Evolutionary conservation across 2,797 vertebrate genomes (phyloP), one percentile per base, ranked within the genome.

Genomic region (Phrynocephalus guinanensis): DNA sequence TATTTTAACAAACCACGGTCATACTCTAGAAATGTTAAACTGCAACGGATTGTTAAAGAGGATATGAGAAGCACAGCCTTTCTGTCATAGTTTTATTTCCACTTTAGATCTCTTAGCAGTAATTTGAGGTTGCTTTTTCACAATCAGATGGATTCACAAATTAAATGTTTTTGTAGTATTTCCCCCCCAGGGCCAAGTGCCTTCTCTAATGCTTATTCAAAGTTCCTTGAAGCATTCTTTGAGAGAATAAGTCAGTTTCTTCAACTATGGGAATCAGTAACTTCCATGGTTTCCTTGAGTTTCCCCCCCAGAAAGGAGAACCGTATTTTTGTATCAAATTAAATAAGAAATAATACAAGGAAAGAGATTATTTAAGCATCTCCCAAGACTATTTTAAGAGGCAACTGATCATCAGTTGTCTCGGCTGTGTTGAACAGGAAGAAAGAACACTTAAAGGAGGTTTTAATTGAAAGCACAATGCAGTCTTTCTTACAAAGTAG

Each of bases 1-100:
- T 71, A 87, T 87, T 90, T 70, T 92, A 71, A 60, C 33, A 24
- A 33, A 20, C 73, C 85, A 24, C 44, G 48, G 68, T 79, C 1
- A 80, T 79, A 1, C 1, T 73, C 2, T 28, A 38, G 15, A 87
- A 81, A 90, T 84, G 70, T 90, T 85, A 60, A 86, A 2, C 7
- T 9, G 9, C 63, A 82, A 80, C 16, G 70, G 2, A 56, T 87
- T 75, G 88, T 79, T 82, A 87, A 72, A 68, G 89, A 6, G n/a
- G 86, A 92, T 18, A 72, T 44, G 44, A 84, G 6, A 91, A n/a
- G 86, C 13, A 86, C 5, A 73, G 1, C 80, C 63, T 83, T 26
- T 26, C 26, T 22, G 60, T 2, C 28, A 13, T 79, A 44, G 38
- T 78, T 7, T 56, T 13, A 9, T 20, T 67, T 30, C 70, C 22